Evolutionary conservation across 1,140 invertebrate genomes (phyloP).

Genomic region (Augochlora pura): DNA sequence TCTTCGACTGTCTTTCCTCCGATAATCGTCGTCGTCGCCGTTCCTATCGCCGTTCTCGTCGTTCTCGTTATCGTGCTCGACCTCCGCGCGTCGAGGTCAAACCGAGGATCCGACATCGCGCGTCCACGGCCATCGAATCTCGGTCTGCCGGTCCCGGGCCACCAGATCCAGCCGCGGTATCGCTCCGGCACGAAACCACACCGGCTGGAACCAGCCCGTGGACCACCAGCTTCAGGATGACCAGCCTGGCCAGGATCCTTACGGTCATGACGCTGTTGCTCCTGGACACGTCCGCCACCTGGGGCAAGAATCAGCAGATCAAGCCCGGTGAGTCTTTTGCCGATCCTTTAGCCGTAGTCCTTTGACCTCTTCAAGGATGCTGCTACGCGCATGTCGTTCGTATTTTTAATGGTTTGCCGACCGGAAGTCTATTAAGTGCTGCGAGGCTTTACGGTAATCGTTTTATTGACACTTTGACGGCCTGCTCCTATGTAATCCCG

Average conservation of each 20-base stretch:
- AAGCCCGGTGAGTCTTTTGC: slow-evolving; percentile 70
- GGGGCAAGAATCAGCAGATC: slow-evolving; percentile 66
- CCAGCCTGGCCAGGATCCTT: slow-evolving; percentile 56
- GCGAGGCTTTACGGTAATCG: no score
- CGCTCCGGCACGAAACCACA: not conserved
- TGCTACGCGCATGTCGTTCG: no score
- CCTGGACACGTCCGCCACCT: slow-evolving; percentile 51
- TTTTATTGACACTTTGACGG: no score
- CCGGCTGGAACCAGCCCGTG: slow-evolving; percentile 37
- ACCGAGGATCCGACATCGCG: not conserved
- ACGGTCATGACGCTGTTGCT: slow-evolving; percentile 53
- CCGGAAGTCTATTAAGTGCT: no score
- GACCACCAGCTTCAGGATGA: slow-evolving; percentile 46
- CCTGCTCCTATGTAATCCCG: no score
- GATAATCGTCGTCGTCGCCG: not conserved
- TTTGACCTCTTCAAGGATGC: no score
- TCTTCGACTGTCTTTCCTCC: no score
- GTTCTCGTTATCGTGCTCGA: slow-evolving; percentile 30
- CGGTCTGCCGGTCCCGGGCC: no score
- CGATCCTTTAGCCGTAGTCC: not conserved
- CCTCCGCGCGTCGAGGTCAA: slow-evolving; percentile 21
- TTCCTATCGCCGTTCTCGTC: no score
- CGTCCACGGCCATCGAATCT: not conserved
- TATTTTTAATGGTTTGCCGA: no score
- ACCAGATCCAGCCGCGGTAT: not conserved